Evolutionary conservation across 2,888 invertebrate genomes (phyloP).

Genomic region (Hypercompe scribonia): DNA sequence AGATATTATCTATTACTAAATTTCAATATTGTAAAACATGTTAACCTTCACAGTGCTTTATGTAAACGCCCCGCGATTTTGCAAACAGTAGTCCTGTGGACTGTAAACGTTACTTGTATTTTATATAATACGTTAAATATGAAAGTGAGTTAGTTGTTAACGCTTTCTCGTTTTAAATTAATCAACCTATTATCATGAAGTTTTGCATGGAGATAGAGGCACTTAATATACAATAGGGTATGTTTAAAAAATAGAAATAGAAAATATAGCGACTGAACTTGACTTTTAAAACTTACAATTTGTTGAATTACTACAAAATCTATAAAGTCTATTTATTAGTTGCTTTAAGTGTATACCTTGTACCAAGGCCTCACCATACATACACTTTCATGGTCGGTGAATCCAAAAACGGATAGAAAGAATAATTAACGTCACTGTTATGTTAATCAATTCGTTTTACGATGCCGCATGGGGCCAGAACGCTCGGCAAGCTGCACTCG

Average conservation of each 20-base stretch:
- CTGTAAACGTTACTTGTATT: too few relatives aligned
- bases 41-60: neutral
- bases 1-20: neutral
- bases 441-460: constrained; percentile 70
- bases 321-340: constrained; percentile 23
- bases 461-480: constrained; percentile 59
- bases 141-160: neutral
- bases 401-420: constrained; percentile 64
- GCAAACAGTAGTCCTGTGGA: too few relatives aligned
- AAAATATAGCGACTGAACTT: neutral
- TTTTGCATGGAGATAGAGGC: neutral
- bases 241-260: neutral
- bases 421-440: constrained; percentile 69
- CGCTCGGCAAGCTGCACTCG: constrained; percentile 47
- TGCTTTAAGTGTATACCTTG: constrained; percentile 45
- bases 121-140: too few relatives aligned
- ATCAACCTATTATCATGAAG: neutral
- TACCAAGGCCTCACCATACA: constrained; percentile 49
- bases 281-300: neutral
- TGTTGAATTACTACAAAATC: neutral
- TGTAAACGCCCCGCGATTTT: neutral
- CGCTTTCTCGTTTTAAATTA: neutral
- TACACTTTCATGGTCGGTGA: constrained; percentile 55
- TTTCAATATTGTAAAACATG: neutral
- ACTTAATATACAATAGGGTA: neutral